Evolutionary conservation across 2,797 vertebrate genomes (phyloP).

Genomic region (Trichosurus vulpecula): DNA sequence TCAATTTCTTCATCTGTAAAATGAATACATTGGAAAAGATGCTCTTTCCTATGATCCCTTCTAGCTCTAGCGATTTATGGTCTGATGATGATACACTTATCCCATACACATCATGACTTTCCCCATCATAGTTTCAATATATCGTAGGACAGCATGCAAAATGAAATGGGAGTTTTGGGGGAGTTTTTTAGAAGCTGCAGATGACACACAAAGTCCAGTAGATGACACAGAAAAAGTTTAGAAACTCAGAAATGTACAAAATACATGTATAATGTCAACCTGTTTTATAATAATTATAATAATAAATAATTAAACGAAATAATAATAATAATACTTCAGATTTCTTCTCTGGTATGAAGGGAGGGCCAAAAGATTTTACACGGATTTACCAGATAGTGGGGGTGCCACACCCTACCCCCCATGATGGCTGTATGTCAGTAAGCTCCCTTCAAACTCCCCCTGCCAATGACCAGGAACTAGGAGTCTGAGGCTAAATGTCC

Average conservation of each 20-base stretch:
- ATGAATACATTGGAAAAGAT: background rate
- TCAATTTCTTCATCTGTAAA: background rate
- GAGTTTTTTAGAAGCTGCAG: background rate
- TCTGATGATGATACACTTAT: background rate
- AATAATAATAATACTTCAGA: background rate
- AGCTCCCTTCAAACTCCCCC: background rate
- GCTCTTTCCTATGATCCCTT: background rate
- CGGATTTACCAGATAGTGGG: background rate
- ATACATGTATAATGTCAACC: background rate
- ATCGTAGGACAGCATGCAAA: background rate
- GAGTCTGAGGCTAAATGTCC: background rate
- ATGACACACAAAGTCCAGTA: background rate
- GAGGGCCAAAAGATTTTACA: background rate
- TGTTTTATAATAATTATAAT: too few relatives aligned
- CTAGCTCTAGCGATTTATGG: too few relatives aligned
- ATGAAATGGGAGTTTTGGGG: background rate
- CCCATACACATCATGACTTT: background rate
- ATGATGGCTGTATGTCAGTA: background rate
- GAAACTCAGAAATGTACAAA: background rate
- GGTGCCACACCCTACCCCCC: background rate
- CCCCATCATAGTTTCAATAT: background rate
- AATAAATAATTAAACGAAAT: too few relatives aligned
- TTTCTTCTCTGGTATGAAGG: background rate
- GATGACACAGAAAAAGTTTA: background rate
- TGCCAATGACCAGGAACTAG: background rate